phyloP scores from a whole-genome alignment of 1,140 invertebrate species.

The Trichoplusia ni region DNA sequence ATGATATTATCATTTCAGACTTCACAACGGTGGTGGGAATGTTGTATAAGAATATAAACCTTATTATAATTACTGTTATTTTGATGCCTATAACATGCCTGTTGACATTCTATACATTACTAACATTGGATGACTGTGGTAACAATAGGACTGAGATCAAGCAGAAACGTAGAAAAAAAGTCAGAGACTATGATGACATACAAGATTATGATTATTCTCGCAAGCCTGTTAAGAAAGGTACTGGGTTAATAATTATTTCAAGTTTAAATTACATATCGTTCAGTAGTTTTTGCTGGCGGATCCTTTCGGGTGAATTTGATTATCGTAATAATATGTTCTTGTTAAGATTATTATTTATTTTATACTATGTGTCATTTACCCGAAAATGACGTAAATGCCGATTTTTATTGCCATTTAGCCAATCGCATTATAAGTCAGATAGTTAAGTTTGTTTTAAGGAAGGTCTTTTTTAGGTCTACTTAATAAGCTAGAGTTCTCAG shows the following conservation, averaged over 20 bases:
- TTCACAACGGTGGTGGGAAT: slow-evolving; percentile 53
- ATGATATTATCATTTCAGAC: slow-evolving; percentile 45
- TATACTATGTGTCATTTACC: no score
- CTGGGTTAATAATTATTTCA: no score
- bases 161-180: not conserved
- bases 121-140: slow-evolving; percentile 46
- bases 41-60: slow-evolving; percentile 49
- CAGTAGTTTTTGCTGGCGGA: no score
- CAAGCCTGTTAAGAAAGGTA: slow-evolving; percentile 15
- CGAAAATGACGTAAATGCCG: no score
- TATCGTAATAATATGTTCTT: no score
- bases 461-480: no score
- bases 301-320: no score
- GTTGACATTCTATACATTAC: slow-evolving; percentile 54
- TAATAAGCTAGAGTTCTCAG: no score
- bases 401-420: no score
- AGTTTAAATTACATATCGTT: not conserved
- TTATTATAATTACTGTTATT: slow-evolving; percentile 47
- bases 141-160: slow-evolving; percentile 13
- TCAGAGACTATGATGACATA: slow-evolving; percentile 12
- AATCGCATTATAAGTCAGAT: no score
- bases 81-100: slow-evolving; percentile 51
- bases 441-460: no score
- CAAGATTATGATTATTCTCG: slow-evolving; percentile 8
- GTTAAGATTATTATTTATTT: no score